These are phyloP conservation scores for Notarius quadriscutis DNA, from an alignment of 2,113 vertebrate species.

Conservation along the genomic window DNA sequence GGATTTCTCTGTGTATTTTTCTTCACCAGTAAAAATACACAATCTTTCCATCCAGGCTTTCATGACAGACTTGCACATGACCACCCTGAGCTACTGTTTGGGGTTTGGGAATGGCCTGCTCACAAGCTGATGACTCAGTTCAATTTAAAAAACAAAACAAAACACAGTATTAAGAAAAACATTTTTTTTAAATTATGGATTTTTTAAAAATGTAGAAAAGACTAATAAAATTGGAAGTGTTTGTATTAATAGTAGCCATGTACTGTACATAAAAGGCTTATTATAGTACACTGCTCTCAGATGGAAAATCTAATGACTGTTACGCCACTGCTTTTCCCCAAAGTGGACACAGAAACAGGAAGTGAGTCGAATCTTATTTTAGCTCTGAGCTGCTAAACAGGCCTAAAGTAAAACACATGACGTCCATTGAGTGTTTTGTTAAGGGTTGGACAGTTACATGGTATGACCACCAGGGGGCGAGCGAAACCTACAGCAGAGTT, in stretches of 20 bases:
- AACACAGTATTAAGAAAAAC: background rate
- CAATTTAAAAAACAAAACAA: background rate
- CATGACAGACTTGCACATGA: background rate
- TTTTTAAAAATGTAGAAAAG: too few species aligned
- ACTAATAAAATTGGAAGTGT: background rate
- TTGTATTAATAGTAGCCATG: background rate
- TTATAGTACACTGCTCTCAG: background rate
- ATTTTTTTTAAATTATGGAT: background rate
- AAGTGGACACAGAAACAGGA: conserved; percentile 33
- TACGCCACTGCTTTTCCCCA: background rate
- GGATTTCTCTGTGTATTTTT: background rate
- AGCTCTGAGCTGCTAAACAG: conserved; percentile 2
- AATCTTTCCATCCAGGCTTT: background rate
- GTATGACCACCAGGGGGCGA: conserved; percentile 30
- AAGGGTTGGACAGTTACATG: background rate
- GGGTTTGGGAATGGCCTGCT: conserved; percentile 43
- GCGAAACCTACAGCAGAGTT: background rate
- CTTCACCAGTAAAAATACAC: background rate
- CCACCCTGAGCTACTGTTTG: conserved; percentile 34
- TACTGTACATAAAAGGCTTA: background rate
- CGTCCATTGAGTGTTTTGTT: background rate
- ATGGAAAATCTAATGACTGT: background rate
- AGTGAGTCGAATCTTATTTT: conserved; percentile 21
- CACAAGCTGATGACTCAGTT: background rate
- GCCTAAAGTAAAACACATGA: conserved; percentile 27